Conservation (phyloP, 1,140 invertebrate genomes). For the Pemphigus obesinymphae region DNA sequence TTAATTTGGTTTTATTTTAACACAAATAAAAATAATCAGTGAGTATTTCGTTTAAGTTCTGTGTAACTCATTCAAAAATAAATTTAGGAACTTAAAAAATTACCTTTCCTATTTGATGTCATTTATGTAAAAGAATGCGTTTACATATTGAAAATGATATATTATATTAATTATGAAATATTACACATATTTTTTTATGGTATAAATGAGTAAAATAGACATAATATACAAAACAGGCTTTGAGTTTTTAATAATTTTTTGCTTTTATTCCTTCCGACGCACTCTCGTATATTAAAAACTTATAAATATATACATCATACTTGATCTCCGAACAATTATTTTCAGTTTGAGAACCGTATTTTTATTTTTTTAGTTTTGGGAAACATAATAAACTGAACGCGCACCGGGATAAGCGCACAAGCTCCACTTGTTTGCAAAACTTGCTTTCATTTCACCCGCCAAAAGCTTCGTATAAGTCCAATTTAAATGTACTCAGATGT, state of each 20-base stretch:
- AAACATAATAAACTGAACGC: background rate
- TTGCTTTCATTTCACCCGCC: background rate
- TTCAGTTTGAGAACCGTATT: background rate
- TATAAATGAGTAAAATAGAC: too few species aligned
- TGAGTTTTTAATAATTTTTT: background rate
- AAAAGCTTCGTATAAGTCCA: background rate
- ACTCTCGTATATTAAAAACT: conserved; percentile 4
- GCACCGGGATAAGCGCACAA: background rate
- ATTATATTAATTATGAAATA: too few species aligned
- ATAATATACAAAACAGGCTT: background rate
- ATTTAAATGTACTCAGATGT: background rate
- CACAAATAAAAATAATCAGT: too few species aligned
- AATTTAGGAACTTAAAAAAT: too few species aligned
- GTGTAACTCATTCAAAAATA: too few species aligned
- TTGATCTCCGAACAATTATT: background rate
- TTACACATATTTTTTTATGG: too few species aligned
- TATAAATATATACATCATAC: background rate
- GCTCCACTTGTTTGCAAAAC: background rate
- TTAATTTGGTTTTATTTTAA: too few species aligned
- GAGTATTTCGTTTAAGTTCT: too few species aligned
- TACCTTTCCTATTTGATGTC: too few species aligned
- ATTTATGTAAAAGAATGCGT: too few species aligned
- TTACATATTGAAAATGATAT: too few species aligned
- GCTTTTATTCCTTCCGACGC: background rate
- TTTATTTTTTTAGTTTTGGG: background rate